These are phyloP conservation scores for Acanthochromis polyacanthus DNA, from an alignment of 2,113 vertebrate species.

Conservation along the genomic window DNA sequence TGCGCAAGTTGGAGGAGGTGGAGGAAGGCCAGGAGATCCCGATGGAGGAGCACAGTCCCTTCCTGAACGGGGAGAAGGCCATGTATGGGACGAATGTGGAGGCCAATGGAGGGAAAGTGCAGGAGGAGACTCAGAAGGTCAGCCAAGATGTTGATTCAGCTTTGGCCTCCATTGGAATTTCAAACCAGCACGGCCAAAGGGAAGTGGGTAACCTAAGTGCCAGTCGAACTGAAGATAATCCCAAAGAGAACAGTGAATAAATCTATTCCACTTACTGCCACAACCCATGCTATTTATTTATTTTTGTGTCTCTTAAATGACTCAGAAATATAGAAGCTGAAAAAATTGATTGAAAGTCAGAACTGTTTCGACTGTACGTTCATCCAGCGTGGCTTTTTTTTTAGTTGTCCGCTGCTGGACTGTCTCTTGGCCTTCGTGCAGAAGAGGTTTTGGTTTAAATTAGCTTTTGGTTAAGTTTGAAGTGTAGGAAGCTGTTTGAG, in stretches of 20 bases:
- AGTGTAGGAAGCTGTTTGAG: conserved; percentile 21
- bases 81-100: conserved; percentile 80
- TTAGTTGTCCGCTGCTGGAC: conserved; percentile 50
- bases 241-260: conserved; percentile 86
- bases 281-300: conserved; percentile 79
- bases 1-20: conserved; percentile 89
- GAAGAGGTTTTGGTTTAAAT: conserved; percentile 18
- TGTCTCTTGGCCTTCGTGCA: conserved; percentile 27
- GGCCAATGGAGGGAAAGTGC: conserved; percentile 11
- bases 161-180: conserved; percentile 35
- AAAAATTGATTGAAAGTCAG: conserved; percentile 70
- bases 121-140: conserved; percentile 30
- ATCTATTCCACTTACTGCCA: conserved; percentile 47
- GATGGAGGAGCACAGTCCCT: conserved; percentile 66
- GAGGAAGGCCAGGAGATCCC: conserved; percentile 79
- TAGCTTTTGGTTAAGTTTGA: conserved; percentile 35
- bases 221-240: conserved; percentile 83
- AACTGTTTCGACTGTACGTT: conserved; percentile 73
- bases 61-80: conserved; percentile 87
- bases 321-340: conserved; percentile 68
- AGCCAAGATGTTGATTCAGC: conserved; percentile 31
- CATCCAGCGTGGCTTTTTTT: conserved; percentile 81
- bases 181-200: conserved; percentile 35
- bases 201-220: conserved; percentile 70
- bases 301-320: conserved; percentile 80